Evolutionary conservation across 2,888 invertebrate genomes (phyloP), one percentile per base, ranked within the genome.

Genomic region (Baronia brevicornis): DNA sequence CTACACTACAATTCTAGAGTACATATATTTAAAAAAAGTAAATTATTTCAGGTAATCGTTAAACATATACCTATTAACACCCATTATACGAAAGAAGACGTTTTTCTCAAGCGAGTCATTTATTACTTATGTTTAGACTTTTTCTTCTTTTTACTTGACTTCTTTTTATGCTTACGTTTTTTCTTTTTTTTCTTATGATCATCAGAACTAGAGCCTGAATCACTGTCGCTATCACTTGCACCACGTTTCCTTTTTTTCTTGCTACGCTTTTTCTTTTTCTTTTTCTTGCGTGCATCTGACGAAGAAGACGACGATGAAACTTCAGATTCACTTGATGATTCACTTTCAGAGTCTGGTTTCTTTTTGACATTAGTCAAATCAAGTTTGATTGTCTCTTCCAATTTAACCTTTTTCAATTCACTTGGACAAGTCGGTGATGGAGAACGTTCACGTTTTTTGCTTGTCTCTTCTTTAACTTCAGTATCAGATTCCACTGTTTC

Each of bases 141-240:
- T 65, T 91, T 92, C 74, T 90, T 91, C 64, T 91, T 92, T 60
- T 90, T 91, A 49, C 86, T 84, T 12, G 88, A 87, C 51, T 89
- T 89, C 52, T 89, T 91, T 77, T 89, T 90, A 64, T 89, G 89
- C 51, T 89, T 89, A 43, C 87, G 88, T 58, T 89, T 90, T 61
- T 90, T 91, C 49, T 88, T 88, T 60, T 89, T 89, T 46, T 89
- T 87, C 54, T 88, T 87, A 46, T 87, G 89, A 35, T 88, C 88
- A 36, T 89, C 90, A 3, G 88, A 88, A 51, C 88, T 89, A 0
- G 90, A 86, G n/a, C 86, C 89, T 1, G 90, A 88, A 1, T 88
- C 87, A 36, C 88, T 87, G 6, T 86, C 88, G 38, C 89, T 90
- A 0, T 89, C 88, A 42, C 88, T 89, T 2, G 86, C 86, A 39